Base-by-base conservation (phyloP, 2,888 invertebrate species). In the Mythimna albipuncta region DNA sequence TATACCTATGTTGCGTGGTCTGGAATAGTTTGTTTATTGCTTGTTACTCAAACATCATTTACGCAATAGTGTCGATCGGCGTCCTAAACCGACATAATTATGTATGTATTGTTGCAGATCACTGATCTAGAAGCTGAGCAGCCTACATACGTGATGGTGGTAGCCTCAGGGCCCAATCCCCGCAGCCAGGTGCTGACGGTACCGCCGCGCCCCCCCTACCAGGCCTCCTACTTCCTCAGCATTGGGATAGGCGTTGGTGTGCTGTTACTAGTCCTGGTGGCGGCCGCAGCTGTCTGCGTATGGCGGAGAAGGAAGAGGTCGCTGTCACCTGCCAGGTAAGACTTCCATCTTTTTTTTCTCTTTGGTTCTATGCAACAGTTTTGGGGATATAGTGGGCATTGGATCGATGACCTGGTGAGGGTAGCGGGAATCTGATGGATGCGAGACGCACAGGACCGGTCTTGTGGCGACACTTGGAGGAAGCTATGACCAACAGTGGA, bases 181-280 rank as follows among this genome's bases (percentile, higher is more conserved):
- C 86, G 85, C 54, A 88, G 84, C 38, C 89, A 89, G n/a, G 92
- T 94, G 68, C 89, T 94, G 71, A 95, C 91, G 57, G 87, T 94
- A 19, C 89, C 89, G 7, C 89, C 91, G 6, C 84, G 86, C 10
- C 93, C 92, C 2, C 61, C 61, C 35, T 58, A 1, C 78, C 67
- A 1, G 83, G 82, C 83, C 41, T 82, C 89, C 3, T 66, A 90
- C 10, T 92, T 91, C 57, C 64, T 94, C 3, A 90, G 94, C 68
- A 89, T 97, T 35, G 94, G 96, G 0, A 88, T 97, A 35, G 96
- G 96, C 0, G 90, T 95, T 9, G 94, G 93, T 0, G 90, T 96
- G 38, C 92, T 96, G 9, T 61, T 96, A 13, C 75, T 96, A 54
- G 95, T 64, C 85, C 7, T 96, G 61, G 38, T 96, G 21, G 89